Base-by-base conservation (phyloP, 2,113 vertebrate genomes). In the Campylomormyrus tamandua region DNA sequence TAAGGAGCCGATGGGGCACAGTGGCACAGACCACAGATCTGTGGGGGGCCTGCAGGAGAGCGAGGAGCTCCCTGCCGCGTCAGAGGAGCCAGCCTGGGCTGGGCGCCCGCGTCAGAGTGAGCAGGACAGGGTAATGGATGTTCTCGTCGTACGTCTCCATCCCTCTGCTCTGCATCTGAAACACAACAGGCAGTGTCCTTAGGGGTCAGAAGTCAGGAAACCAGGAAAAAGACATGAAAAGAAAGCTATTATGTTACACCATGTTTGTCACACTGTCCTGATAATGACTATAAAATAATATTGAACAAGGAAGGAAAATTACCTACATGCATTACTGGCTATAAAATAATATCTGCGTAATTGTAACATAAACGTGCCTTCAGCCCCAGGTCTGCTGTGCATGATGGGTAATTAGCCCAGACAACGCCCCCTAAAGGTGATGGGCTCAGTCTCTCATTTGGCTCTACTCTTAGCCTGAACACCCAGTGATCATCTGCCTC, bases 121-220 rank as follows among this genome's bases (percentile, higher is more conserved):
- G 93, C 92, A 99, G 97, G 93, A 97, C 92, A 85, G 98, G 98
- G 90, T 98, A 99, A 95, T 99, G 98, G 93, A 99, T 96, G 91
- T 99, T 97, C 94, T 98, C 97, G 45, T 99, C 98, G 49, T 99
- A 99, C 3, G 92, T 92, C 49, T 96, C 96, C 87, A 95, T 97
- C 89, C 96, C 97, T 93, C 97, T 97, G 52, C 95, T 96, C 95
- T 97, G 97, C 96, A 99, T 96, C 98, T 99, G 96, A 96, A 97
- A 97, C 45, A 90, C 87, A 93, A 70, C 56, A 91, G 45, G 27
- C 15, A 91, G 35, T 88, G 70, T 91, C 10, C 3, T 11, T 10
- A 13, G 1, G 27, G 85, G 49, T 87, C 49, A 53, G 49, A 52
- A 15, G 85, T 87, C 49, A 39, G 24, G 31, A 31, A 31, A 77